phyloP scores from a whole-genome alignment of 1,140 invertebrate species.

The Hormaphis cornu region DNA sequence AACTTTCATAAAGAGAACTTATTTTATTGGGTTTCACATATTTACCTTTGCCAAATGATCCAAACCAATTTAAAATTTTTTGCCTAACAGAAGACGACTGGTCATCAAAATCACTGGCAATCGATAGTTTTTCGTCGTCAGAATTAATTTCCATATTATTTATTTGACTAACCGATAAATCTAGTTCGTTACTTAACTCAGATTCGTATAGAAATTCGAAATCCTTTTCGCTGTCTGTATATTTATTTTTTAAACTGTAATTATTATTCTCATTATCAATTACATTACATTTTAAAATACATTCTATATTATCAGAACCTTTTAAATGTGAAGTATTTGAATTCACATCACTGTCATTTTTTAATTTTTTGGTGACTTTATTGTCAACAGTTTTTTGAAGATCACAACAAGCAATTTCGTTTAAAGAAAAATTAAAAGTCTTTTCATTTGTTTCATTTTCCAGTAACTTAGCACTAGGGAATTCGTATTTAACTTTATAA shows the following conservation, averaged over 20 bases:
- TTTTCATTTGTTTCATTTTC: not conserved
- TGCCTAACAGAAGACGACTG: slow-evolving; percentile 34
- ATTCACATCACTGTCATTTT: slow-evolving; percentile 9
- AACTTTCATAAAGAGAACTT: slow-evolving; percentile 33
- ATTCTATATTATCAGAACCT: slow-evolving; percentile 15
- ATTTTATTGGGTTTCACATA: slow-evolving; percentile 33
- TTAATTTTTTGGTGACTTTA: not conserved
- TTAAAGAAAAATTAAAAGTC: not conserved
- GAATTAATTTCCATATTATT: not conserved
- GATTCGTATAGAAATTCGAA: not conserved
- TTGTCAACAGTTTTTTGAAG: not conserved
- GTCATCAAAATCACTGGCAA: slow-evolving; percentile 33
- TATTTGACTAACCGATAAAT: not conserved
- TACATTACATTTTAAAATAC: slow-evolving; percentile 19
- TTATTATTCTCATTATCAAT: slow-evolving; percentile 13
- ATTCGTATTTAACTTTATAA: slow-evolving; percentile 21
- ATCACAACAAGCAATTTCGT: not conserved
- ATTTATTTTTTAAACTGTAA: slow-evolving; percentile 8
- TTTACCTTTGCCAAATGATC: slow-evolving; percentile 37
- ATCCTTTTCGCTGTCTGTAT: not conserved
- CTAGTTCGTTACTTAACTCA: not conserved
- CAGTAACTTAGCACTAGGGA: not conserved
- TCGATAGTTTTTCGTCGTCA: slow-evolving; percentile 26
- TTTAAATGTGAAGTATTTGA: slow-evolving; percentile 19
- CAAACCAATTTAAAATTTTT: slow-evolving; percentile 36